Evolutionary conservation across 2,888 invertebrate genomes (phyloP).

Genomic region (Mesochorus sp.): DNA sequence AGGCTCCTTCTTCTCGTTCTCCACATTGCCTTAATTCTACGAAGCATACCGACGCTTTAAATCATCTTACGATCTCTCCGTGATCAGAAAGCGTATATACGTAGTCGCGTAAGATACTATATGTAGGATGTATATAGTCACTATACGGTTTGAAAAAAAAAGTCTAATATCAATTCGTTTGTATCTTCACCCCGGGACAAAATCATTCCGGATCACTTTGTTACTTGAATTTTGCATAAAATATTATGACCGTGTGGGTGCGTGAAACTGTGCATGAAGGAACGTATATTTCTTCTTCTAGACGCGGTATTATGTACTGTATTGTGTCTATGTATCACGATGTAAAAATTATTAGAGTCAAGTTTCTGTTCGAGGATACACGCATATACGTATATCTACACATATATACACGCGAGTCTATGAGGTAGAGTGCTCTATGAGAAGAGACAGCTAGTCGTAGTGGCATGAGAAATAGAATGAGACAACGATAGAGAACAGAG

Average conservation of each 20-base stretch:
- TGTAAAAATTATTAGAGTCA: slow-evolving; percentile 57
- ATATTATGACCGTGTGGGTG: slow-evolving; percentile 34
- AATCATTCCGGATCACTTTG: slow-evolving; percentile 54
- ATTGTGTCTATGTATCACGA: not conserved
- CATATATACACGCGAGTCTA: too few species aligned
- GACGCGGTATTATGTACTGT: not conserved
- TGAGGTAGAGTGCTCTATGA: slow-evolving; percentile 43
- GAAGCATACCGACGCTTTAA: slow-evolving; percentile 47
- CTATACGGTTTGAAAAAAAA: slow-evolving; percentile 20
- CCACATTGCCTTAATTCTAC: slow-evolving; percentile 52
- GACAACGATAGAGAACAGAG: slow-evolving; percentile 46
- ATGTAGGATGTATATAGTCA: not conserved
- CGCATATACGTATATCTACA: too few species aligned
- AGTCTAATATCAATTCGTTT: slow-evolving; percentile 50
- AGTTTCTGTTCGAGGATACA: slow-evolving; percentile 61
- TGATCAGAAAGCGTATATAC: slow-evolving; percentile 55
- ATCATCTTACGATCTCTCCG: slow-evolving; percentile 59
- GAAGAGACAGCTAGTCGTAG: slow-evolving; percentile 30
- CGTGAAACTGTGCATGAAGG: slow-evolving; percentile 1
- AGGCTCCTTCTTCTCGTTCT: slow-evolving; percentile 13
- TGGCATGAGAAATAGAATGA: slow-evolving; percentile 49
- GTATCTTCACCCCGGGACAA: slow-evolving; percentile 46
- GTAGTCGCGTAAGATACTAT: slow-evolving; percentile 9
- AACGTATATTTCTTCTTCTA: not conserved
- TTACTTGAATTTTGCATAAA: slow-evolving; percentile 45